phyloP scores from a whole-genome alignment of 2,113 vertebrate genomes.

The Dipodomys merriami region DNA sequence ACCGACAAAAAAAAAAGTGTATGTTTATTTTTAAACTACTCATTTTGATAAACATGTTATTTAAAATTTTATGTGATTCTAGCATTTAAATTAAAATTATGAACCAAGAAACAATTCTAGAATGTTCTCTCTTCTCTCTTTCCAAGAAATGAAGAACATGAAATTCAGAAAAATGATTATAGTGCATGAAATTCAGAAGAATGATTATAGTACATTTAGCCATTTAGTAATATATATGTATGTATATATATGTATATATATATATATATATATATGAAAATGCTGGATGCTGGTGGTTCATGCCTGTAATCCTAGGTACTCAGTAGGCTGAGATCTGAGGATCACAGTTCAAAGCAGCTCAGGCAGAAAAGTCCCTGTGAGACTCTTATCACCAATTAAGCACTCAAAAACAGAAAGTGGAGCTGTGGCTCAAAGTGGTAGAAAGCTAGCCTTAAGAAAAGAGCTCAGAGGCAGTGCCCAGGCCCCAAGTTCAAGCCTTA shows the following conservation, averaged over 20 bases:
- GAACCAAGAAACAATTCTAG: slow-evolving; percentile 41
- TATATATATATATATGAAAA: background rate
- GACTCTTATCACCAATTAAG: no score
- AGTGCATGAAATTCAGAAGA: slow-evolving; percentile 7
- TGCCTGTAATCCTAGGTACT: no score
- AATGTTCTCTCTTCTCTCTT: background rate
- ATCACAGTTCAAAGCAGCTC: no score
- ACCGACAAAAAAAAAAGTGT: no score
- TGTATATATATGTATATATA: background rate
- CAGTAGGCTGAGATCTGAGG: no score
- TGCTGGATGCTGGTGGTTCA: no score
- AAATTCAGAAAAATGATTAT: slow-evolving; percentile 8
- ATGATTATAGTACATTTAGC: background rate
- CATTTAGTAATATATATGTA: slow-evolving; percentile 10
- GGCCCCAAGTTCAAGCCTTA: no score
- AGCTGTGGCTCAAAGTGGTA: no score
- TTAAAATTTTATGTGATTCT: slow-evolving; percentile 49
- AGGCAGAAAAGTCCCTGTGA: no score
- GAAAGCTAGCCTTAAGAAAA: no score
- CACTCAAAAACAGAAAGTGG: no score
- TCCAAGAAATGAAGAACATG: background rate
- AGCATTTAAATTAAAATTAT: slow-evolving; percentile 26
- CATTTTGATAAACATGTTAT: background rate
- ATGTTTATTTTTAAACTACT: background rate
- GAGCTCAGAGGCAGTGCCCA: no score